phyloP scores from a whole-genome alignment of 2,113 vertebrate species.

The Antennarius striatus region DNA sequence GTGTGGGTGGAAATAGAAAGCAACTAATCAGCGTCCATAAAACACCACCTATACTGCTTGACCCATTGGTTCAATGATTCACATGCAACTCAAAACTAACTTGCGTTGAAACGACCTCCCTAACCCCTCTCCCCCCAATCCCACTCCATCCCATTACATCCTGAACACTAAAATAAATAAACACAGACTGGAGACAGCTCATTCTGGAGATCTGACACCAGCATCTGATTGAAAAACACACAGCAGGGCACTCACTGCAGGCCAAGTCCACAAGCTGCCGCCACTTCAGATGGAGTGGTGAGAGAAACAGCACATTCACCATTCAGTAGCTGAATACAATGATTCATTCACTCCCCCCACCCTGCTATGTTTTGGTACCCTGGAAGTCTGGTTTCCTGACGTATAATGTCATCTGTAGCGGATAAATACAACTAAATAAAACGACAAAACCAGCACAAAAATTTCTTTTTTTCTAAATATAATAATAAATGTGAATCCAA shows the following conservation, averaged over 20 bases:
- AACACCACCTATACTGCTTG: no score
- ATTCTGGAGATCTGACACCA: constrained; percentile 31
- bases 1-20: constrained; percentile 75
- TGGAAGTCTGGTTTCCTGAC: constrained; percentile 2
- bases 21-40: constrained; percentile 63
- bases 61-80: no score
- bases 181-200: not conserved
- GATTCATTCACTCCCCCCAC: constrained; percentile 68
- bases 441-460: no score
- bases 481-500: no score
- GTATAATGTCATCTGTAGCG: no score
- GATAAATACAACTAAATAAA: no score
- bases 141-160: not conserved
- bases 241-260: constrained; percentile 19
- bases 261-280: constrained; percentile 62
- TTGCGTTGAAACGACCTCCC: not conserved
- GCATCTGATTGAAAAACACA: constrained; percentile 30
- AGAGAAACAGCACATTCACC: constrained; percentile 72
- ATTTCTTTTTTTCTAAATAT: no score
- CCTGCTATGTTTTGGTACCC: constrained; percentile 44
- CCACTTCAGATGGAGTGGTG: constrained; percentile 75
- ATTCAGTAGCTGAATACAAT: constrained; percentile 70
- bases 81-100: not conserved
- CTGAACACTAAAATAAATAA: constrained; percentile 24
- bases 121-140: no score